Evolutionary conservation across 2,888 invertebrate species (phyloP).

Genomic region (Xestia ashworthii): DNA sequence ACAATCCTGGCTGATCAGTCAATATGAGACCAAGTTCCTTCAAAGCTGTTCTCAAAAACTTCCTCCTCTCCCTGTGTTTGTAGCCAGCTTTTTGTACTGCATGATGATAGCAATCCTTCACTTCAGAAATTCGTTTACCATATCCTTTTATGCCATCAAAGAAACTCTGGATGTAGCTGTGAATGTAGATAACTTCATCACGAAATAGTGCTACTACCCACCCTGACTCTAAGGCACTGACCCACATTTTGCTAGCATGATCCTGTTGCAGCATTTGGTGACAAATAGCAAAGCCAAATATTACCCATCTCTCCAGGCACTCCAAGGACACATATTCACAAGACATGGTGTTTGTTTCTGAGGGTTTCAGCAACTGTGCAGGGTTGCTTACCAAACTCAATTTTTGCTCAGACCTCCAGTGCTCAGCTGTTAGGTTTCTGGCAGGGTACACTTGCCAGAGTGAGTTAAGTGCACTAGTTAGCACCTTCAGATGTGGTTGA

Average conservation of each 20-base stretch:
- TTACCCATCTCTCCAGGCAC: constrained; percentile 98
- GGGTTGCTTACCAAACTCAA: constrained; percentile 98
- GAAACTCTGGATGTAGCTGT: constrained; percentile 97
- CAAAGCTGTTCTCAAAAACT: constrained; percentile 98
- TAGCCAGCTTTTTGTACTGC: constrained; percentile 97
- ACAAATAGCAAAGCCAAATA: constrained; percentile 97
- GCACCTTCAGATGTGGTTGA: constrained; percentile 96
- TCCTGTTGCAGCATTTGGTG: constrained; percentile 97
- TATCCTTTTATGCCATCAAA: constrained; percentile 99
- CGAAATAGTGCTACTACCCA: constrained; percentile 98
- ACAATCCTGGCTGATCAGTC: constrained; percentile 99
- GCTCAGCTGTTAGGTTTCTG: constrained; percentile 97
- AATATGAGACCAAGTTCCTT: constrained; percentile 98
- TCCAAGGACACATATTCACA: constrained; percentile 99
- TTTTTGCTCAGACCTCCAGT: constrained; percentile 98
- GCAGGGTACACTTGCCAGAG: constrained; percentile 96
- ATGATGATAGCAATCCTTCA: constrained; percentile 98
- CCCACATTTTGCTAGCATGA: constrained; percentile 97
- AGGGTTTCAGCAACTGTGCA: constrained; percentile 97
- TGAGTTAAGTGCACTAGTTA: constrained; percentile 96
- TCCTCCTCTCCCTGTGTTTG: constrained; percentile 98
- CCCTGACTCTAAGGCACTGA: constrained; percentile 97
- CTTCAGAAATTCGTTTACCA: constrained; percentile 97
- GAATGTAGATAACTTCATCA: constrained; percentile 99
- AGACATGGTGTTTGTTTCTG: constrained; percentile 98